Evolutionary conservation across 2,888 invertebrate genomes (phyloP).

Genomic region (Dasysyrphus tricinctus): DNA sequence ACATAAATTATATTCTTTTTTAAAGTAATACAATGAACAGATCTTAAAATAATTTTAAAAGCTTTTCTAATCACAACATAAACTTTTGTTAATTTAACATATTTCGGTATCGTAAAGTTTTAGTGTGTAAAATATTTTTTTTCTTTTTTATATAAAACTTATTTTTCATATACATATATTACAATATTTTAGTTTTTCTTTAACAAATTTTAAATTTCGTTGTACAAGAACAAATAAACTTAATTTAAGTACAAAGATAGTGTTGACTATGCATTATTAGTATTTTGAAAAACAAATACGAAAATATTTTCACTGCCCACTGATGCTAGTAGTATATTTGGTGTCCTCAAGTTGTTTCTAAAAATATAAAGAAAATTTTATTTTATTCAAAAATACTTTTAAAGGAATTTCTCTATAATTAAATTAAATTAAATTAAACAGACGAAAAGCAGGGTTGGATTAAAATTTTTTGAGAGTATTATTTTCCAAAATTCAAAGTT

Average conservation of each 20-base stretch:
- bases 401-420: too few species aligned
- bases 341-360: neutral
- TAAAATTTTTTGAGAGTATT: too few species aligned
- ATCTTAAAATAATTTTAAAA: neutral
- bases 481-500: too few species aligned
- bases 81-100: neutral
- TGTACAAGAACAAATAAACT: slow-evolving; percentile 10
- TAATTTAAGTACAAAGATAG: too few species aligned
- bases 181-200: neutral
- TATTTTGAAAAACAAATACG: neutral
- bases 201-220: slow-evolving; percentile 5
- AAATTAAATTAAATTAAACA: too few species aligned
- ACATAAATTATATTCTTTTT: neutral
- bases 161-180: slow-evolving; percentile 4
- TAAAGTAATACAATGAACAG: neutral
- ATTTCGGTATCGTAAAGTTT: neutral
- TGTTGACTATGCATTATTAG: neutral
- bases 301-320: neutral
- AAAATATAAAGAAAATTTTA: neutral
- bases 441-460: too few species aligned
- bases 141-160: neutral
- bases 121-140: neutral
- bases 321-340: neutral
- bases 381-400: neutral
- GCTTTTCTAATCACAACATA: neutral